Evolutionary conservation across 2,797 vertebrate species (phyloP).

Genomic region (Enteromius thamalakanensis): DNA sequence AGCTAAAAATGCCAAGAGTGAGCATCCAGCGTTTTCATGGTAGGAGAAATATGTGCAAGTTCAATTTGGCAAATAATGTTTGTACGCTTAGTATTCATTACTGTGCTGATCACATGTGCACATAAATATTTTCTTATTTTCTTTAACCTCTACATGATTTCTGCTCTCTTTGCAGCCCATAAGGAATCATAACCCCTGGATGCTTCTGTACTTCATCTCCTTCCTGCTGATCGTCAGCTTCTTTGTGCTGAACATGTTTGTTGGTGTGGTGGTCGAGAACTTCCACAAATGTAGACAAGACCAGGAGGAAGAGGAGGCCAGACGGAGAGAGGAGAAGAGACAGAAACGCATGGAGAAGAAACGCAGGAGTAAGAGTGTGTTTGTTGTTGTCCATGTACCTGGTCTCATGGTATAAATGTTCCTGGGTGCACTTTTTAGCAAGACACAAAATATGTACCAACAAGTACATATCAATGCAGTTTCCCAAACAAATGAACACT

Average conservation of each 20-base stretch:
- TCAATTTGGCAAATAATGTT: background rate
- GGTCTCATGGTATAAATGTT: too few relatives aligned
- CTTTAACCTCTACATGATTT: background rate
- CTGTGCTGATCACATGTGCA: slow-evolving; percentile 8
- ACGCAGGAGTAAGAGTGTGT: slow-evolving; percentile 84
- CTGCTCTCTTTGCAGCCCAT: slow-evolving; percentile 57
- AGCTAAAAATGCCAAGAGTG: background rate
- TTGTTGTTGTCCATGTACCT: background rate
- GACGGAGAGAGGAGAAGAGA: slow-evolving; percentile 89
- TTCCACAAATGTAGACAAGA: slow-evolving; percentile 98
- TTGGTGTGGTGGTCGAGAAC: slow-evolving; percentile 97
- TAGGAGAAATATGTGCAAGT: background rate
- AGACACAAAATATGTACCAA: too few relatives aligned
- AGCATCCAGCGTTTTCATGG: background rate
- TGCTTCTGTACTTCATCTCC: slow-evolving; percentile 98
- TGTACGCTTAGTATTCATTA: background rate
- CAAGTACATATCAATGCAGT: too few relatives aligned
- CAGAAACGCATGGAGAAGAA: slow-evolving; percentile 83
- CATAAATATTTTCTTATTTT: background rate
- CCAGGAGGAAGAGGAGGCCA: slow-evolving; percentile 95
- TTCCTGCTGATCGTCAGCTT: slow-evolving; percentile 99
- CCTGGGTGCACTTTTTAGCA: too few relatives aligned
- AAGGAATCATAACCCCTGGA: slow-evolving; percentile 96
- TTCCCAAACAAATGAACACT: too few relatives aligned
- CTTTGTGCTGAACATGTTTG: slow-evolving; percentile 98